Evolutionary conservation across 2,888 invertebrate species (phyloP), one percentile per base, ranked within the genome.

Genomic region (Idaea dimidiata): DNA sequence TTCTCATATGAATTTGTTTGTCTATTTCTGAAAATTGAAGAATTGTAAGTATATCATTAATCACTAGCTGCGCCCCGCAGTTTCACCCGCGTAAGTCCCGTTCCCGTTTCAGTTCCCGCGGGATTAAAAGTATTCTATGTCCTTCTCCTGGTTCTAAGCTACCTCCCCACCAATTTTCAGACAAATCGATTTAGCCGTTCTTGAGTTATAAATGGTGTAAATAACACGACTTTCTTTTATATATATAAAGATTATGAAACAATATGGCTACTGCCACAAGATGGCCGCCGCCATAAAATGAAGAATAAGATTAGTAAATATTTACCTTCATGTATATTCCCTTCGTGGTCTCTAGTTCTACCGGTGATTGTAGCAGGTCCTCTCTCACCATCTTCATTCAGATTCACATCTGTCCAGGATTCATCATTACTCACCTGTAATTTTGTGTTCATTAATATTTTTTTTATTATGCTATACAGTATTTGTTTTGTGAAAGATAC

Each of bases 351-450:
- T 57, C 95, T 86, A 7, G 93, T 88, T 63, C 94, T 86, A 59
- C 94, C 94, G 0, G 91, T 88, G 69, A 91, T 91, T 17, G 91
- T 91, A 59, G 91, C 89, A 0, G 91, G 91, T 0, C 91, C 91
- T 89, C 95, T 78, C 91, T 95, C 79, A 79, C 94, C 91, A 65
- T 97, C 97, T 81, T 98, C 97, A 79, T 98, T 97, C 59, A 98
- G 91, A 84, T 97, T 98, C 55, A 98, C 97, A 80, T 98, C 97
- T 0, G 97, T 97, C 98, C 98, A 98, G 59, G 97, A 97, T 78
- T 97, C 97, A 77, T 97, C 97, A 72, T 95, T 95, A 69, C 94
- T 94, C 55, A 91, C 91, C 91, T 91, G 66, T 5, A 24, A n/a
- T 16, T 33, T 24, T 53, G 32, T 33, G n/a, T 61, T n/a, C 54